Conservation (phyloP, 2,797 vertebrate genomes). For the Simalia tracyae region DNA sequence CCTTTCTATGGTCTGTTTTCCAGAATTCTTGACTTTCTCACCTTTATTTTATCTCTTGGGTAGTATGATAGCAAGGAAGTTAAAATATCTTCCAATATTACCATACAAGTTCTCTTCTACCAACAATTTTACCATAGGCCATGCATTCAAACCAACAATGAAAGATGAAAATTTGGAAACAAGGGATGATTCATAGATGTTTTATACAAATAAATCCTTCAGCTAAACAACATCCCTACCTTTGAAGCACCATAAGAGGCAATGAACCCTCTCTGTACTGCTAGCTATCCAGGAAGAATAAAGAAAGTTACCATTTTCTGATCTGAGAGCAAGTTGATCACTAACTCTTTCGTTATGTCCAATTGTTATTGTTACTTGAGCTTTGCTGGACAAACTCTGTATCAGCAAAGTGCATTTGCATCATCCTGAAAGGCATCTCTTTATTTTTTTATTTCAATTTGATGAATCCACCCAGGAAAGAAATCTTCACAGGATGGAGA, state of each 20-base stretch:
- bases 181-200: background rate
- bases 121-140: background rate
- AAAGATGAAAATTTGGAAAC: background rate
- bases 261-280: background rate
- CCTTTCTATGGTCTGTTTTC: background rate
- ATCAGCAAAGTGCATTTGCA: background rate
- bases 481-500: background rate
- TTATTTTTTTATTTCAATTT: background rate
- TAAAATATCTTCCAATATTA: background rate
- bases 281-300: background rate
- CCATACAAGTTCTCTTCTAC: background rate
- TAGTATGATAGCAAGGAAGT: background rate
- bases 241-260: background rate
- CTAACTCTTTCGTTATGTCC: background rate
- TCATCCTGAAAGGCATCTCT: background rate
- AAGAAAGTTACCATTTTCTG: background rate
- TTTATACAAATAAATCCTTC: background rate
- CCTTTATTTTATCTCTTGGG: background rate
- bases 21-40: background rate
- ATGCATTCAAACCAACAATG: background rate
- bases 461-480: background rate
- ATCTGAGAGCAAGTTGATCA: background rate
- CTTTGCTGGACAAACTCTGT: background rate
- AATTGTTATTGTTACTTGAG: background rate
- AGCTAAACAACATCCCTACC: background rate